Percentiles rank a stretch among this genome's conserved stretches.
Conservation (phyloP, 35 echinoderm and acorn worm genomes). For the Amphiura filiformis region DNA sequence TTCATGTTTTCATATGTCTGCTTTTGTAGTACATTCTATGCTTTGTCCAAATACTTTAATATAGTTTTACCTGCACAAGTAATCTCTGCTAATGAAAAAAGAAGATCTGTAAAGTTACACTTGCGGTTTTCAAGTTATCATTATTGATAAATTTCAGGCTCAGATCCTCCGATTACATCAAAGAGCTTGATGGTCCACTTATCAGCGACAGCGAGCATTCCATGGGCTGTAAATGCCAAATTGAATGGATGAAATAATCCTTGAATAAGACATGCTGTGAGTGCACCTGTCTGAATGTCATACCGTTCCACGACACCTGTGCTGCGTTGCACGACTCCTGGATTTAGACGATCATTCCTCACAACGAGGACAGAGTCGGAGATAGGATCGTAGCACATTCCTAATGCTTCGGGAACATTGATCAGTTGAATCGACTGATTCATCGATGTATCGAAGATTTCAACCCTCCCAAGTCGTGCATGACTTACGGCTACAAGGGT, state of each 20-base stretch:
- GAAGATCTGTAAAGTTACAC: too few species aligned
- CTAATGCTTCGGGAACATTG: neutral
- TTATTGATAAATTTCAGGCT: too few species aligned
- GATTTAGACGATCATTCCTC: neutral
- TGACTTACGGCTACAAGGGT: neutral
- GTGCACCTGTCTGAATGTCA: neutral
- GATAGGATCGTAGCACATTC: neutral
- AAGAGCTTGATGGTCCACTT: neutral
- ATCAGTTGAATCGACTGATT: neutral
- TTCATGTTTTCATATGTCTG: too few species aligned
- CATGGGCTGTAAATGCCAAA: neutral
- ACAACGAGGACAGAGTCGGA: neutral
- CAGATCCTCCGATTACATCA: neutral
- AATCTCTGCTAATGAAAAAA: too few species aligned
- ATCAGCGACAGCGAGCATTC: neutral
- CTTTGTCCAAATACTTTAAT: too few species aligned
- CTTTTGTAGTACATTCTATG: too few species aligned
- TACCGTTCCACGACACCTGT: neutral
- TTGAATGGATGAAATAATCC: conserved; percentile 7
- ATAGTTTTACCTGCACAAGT: too few species aligned
- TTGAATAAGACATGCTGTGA: neutral
- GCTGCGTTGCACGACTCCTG: neutral
- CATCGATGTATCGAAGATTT: neutral
- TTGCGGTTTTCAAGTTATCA: too few species aligned
- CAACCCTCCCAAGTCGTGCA: neutral